Percentiles rank a stretch among this genome's conserved stretches.
Conservation (phyloP, 2,113 vertebrate species). For the Garra rufa region DNA sequence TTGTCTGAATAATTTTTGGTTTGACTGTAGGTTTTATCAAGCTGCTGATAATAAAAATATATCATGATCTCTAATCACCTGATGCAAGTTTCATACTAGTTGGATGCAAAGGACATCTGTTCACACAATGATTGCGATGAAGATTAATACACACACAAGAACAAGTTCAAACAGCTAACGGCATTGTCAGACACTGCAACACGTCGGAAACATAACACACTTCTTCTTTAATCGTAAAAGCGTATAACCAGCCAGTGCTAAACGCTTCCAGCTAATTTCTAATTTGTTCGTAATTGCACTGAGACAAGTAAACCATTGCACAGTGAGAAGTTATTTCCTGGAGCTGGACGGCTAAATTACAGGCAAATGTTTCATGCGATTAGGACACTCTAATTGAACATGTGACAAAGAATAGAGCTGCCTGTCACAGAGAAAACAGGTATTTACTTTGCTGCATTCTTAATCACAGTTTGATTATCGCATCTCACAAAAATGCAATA, state of each 20-base stretch:
- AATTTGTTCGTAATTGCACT: slow-evolving; percentile 77
- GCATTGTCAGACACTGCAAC: slow-evolving; percentile 21
- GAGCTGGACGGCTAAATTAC: slow-evolving; percentile 70
- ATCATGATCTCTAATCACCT: neutral
- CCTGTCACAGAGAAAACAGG: neutral
- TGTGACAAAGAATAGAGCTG: slow-evolving; percentile 15
- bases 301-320: slow-evolving; percentile 69
- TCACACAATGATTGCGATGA: neutral
- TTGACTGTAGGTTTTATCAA: no score
- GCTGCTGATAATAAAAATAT: no score
- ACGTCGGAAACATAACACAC: slow-evolving; percentile 47
- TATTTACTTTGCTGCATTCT: neutral
- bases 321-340: slow-evolving; percentile 62
- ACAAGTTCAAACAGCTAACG: slow-evolving; percentile 27
- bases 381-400: slow-evolving; percentile 49
- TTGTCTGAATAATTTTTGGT: no score
- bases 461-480: neutral
- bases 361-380: slow-evolving; percentile 59
- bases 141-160: neutral
- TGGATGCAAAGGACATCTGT: neutral
- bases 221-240: slow-evolving; percentile 44
- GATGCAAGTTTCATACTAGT: neutral
- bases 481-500: neutral
- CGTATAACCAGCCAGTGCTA: slow-evolving; percentile 49
- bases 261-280: slow-evolving; percentile 70